Percentiles rank a stretch among this genome's conserved stretches.
These are phyloP conservation scores for Lophius piscatorius DNA, from an alignment of 2,113 vertebrate species.

Conservation along the genomic window DNA sequence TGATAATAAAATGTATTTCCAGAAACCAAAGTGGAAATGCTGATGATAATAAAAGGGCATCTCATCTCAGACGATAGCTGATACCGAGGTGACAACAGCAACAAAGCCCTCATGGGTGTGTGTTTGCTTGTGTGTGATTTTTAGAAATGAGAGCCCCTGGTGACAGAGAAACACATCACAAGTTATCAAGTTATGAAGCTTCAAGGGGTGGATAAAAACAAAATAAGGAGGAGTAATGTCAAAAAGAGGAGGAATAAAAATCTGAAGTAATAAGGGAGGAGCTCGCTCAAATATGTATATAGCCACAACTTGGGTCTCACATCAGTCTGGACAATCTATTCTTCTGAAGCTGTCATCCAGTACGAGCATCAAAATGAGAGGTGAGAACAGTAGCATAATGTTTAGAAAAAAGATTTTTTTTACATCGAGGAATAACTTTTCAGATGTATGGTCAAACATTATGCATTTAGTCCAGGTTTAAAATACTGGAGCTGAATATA, in stretches of 20 bases:
- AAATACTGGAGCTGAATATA: no score
- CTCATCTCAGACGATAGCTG: slow-evolving; percentile 16
- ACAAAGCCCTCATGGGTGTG: slow-evolving; percentile 26
- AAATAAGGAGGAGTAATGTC: slow-evolving; percentile 24
- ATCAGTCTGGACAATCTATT: slow-evolving; percentile 12
- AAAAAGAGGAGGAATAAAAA: slow-evolving; percentile 28
- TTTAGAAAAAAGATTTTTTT: no score
- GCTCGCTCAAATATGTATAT: slow-evolving; percentile 58
- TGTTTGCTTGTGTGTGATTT: no score
- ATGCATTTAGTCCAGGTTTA: no score
- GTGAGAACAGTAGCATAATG: slow-evolving; percentile 58
- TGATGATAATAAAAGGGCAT: background rate
- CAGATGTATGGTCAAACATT: no score
- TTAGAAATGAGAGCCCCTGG: slow-evolving; percentile 18
- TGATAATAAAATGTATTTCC: background rate
- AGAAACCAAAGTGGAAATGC: no score
- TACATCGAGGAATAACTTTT: no score
- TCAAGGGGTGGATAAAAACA: slow-evolving; percentile 6
- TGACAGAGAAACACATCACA: slow-evolving; percentile 18
- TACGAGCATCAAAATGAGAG: slow-evolving; percentile 73
- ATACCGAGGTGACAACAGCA: slow-evolving; percentile 42
- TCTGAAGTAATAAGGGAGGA: slow-evolving; percentile 37
- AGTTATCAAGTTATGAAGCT: slow-evolving; percentile 1
- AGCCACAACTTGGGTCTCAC: slow-evolving; percentile 8
- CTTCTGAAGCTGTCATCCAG: no score